Evolutionary conservation across 2,113 vertebrate genomes (phyloP).

Genomic region (Callipepla squamata): DNA sequence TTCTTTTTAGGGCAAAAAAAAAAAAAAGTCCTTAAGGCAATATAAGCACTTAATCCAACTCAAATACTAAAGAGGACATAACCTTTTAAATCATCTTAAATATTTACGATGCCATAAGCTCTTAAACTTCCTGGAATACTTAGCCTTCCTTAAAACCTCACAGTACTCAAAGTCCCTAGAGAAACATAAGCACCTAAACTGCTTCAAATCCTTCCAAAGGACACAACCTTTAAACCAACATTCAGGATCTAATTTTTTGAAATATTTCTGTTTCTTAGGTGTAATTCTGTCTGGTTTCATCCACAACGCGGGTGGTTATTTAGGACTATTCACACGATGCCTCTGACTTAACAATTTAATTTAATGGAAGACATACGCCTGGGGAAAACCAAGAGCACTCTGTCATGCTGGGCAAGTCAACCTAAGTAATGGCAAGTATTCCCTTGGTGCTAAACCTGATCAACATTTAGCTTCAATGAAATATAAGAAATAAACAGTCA

Average conservation of each 20-base stretch:
- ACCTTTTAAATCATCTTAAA: slow-evolving; percentile 78
- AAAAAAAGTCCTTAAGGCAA: slow-evolving; percentile 69
- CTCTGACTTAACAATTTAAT: slow-evolving; percentile 34
- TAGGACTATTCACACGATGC: slow-evolving; percentile 11
- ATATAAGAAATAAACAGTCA: not conserved
- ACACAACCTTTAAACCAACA: slow-evolving; percentile 65
- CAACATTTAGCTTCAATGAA: not conserved
- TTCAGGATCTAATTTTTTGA: slow-evolving; percentile 41
- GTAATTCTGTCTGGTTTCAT: slow-evolving; percentile 29
- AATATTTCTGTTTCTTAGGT: slow-evolving; percentile 54
- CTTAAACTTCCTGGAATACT: slow-evolving; percentile 76
- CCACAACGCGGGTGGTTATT: not conserved
- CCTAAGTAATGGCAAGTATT: not conserved
- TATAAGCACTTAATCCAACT: slow-evolving; percentile 76
- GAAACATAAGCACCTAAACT: slow-evolving; percentile 67
- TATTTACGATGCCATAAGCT: slow-evolving; percentile 76
- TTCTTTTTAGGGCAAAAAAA: slow-evolving; percentile 37
- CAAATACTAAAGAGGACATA: slow-evolving; percentile 74
- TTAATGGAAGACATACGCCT: not conserved
- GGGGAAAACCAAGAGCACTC: not conserved
- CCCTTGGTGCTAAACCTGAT: not conserved
- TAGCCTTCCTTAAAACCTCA: slow-evolving; percentile 69
- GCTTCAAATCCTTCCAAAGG: slow-evolving; percentile 72
- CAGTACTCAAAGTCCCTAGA: slow-evolving; percentile 60
- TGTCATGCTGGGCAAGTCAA: not conserved